Evolutionary conservation across 1,140 invertebrate genomes (phyloP).

Genomic region (Andrena cerasifolii): DNA sequence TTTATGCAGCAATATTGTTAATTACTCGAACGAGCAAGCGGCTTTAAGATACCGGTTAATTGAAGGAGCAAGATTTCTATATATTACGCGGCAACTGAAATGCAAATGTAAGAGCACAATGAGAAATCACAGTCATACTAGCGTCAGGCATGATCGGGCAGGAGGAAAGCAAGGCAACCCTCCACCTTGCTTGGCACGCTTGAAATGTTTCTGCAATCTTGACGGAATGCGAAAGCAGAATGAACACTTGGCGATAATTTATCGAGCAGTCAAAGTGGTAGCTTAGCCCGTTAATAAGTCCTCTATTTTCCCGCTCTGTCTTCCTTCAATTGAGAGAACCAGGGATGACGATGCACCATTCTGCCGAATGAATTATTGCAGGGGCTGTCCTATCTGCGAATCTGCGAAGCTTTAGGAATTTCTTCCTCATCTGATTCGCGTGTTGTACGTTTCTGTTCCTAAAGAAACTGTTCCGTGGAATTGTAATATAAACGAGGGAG

Average conservation of each 20-base stretch:
- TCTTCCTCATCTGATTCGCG: slow-evolving; percentile 39
- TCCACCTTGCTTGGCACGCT: slow-evolving; percentile 3
- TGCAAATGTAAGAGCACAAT: slow-evolving; percentile 5
- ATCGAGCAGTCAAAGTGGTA: slow-evolving; percentile 61
- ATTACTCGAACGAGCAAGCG: slow-evolving; percentile 14
- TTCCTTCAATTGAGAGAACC: slow-evolving; percentile 29
- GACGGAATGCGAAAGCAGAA: slow-evolving; percentile 49
- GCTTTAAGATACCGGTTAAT: slow-evolving; percentile 31
- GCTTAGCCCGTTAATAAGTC: slow-evolving; percentile 72
- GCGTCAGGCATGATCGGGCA: slow-evolving; percentile 5
- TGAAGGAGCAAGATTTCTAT: neutral
- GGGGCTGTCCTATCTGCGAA: slow-evolving; percentile 63
- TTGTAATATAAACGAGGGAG: slow-evolving; percentile 29
- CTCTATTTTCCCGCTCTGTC: slow-evolving; percentile 41
- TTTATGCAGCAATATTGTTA: slow-evolving; percentile 15
- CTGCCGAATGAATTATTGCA: slow-evolving; percentile 69
- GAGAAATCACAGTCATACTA: slow-evolving; percentile 23
- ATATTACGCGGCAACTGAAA: slow-evolving; percentile 1
- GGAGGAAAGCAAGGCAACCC: neutral
- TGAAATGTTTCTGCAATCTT: slow-evolving; percentile 55
- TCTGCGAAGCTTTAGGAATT: slow-evolving; percentile 63
- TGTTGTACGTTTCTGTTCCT: slow-evolving; percentile 34
- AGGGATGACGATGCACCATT: slow-evolving; percentile 62
- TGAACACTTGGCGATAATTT: slow-evolving; percentile 68
- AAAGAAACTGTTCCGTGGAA: slow-evolving; percentile 26